These are phyloP conservation scores for Phenganax stokvisi DNA, from an alignment of 92 coral and sea anemone species.

Conservation along the genomic window DNA sequence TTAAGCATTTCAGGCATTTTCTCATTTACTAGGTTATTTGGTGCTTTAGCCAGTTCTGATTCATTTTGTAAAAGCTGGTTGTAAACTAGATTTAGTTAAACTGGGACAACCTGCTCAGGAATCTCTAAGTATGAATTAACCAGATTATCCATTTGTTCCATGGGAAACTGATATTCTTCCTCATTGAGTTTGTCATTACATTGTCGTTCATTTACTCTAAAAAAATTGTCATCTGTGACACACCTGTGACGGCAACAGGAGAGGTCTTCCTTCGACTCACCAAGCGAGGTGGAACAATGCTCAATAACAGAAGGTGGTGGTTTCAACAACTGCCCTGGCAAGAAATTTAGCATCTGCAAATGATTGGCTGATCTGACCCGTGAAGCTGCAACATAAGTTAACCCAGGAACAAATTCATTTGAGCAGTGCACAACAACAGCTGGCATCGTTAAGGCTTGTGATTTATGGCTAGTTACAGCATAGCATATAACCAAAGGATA, in stretches of 20 bases:
- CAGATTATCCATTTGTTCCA: slow-evolving; percentile 9
- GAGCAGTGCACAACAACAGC: background rate
- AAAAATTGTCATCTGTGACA: slow-evolving; percentile 11
- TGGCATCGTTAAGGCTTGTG: background rate
- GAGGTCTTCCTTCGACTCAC: background rate
- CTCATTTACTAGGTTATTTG: background rate
- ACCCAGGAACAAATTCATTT: background rate
- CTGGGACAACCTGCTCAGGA: slow-evolving; percentile 9
- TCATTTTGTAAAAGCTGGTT: slow-evolving; percentile 40
- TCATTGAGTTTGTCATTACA: background rate
- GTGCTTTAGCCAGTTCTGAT: slow-evolving; percentile 45
- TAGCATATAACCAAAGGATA: background rate
- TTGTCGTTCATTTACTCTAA: background rate
- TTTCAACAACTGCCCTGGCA: slow-evolving; percentile 19
- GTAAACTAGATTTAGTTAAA: slow-evolving; percentile 33
- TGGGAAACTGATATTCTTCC: background rate
- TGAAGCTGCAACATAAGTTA: background rate
- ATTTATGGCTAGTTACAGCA: background rate
- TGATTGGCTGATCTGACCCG: background rate
- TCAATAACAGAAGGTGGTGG: slow-evolving; percentile 15
- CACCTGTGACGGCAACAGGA: slow-evolving; percentile 16
- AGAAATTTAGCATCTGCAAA: background rate
- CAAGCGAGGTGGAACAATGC: slow-evolving; percentile 14
- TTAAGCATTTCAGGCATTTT: background rate
- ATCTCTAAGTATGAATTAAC: slow-evolving; percentile 10